phyloP scores from a whole-genome alignment of 2,888 invertebrate genomes.

The Drosophila paramelanica region DNA sequence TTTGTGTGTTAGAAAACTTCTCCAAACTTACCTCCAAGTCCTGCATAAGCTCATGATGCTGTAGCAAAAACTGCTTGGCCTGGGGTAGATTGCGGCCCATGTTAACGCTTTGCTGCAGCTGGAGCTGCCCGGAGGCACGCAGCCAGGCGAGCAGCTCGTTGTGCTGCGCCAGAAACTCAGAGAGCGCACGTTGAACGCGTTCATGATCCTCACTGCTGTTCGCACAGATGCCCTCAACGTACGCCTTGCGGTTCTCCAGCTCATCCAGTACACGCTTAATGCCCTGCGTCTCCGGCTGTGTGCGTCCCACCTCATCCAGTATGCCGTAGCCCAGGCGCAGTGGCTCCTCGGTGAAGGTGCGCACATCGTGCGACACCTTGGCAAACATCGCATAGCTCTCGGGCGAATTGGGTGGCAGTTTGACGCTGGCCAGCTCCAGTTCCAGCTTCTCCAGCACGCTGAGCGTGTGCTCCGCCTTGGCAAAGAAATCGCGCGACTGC shows the following conservation, averaged over 20 bases:
- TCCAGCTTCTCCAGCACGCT: conserved; percentile 91
- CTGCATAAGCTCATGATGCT: conserved; percentile 90
- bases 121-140: conserved; percentile 89
- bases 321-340: conserved; percentile 90
- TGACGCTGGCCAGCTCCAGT: conserved; percentile 89
- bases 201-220: conserved; percentile 89
- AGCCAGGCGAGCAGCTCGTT: conserved; percentile 91
- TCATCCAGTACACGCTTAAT: conserved; percentile 89
- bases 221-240: conserved; percentile 88
- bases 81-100: conserved; percentile 89
- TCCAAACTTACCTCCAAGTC: conserved; percentile 88
- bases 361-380: conserved; percentile 88
- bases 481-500: conserved; percentile 90
- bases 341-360: conserved; percentile 88
- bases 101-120: conserved; percentile 89
- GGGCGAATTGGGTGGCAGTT: conserved; percentile 88
- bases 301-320: conserved; percentile 88
- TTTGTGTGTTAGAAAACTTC: background rate
- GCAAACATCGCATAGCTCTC: conserved; percentile 89
- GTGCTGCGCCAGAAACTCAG: conserved; percentile 89
- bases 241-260: conserved; percentile 90
- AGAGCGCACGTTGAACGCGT: conserved; percentile 89
- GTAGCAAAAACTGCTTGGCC: conserved; percentile 90
- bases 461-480: conserved; percentile 89
- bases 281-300: conserved; percentile 88